These are phyloP conservation scores for Onychomys arenicola DNA, from an alignment of 2,797 vertebrate species.

Conservation along the genomic window DNA sequence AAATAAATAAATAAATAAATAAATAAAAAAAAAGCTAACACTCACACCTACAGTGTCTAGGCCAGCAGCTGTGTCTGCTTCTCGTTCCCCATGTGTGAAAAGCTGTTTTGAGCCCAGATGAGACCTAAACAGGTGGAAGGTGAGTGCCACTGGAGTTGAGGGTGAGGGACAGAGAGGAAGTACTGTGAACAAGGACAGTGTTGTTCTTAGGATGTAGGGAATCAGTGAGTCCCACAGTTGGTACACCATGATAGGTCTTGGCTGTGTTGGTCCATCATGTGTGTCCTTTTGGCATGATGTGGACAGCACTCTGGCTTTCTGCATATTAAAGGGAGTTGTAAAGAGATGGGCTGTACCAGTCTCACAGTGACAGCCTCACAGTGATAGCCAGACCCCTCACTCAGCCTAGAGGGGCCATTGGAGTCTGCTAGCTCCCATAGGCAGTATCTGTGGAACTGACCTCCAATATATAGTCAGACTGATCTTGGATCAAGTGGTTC, in stretches of 20 bases:
- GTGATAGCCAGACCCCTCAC: neutral
- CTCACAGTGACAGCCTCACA: neutral
- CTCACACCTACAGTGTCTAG: neutral
- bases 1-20: too few species aligned
- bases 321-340: neutral
- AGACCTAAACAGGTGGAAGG: neutral
- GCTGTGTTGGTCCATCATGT: neutral
- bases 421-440: neutral
- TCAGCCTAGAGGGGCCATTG: neutral
- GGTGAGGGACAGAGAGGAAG: neutral
- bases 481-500: neutral
- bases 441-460: neutral
- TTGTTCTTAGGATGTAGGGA: neutral
- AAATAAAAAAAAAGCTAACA: neutral
- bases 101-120: neutral
- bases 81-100: neutral
- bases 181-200: neutral
- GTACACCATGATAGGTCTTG: neutral
- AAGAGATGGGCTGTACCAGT: neutral
- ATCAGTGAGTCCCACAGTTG: neutral
- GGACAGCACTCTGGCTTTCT: neutral
- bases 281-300: neutral
- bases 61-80: neutral
- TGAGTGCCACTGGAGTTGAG: neutral
- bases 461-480: neutral